Percentiles rank a stretch among this genome's conserved stretches.
These are phyloP conservation scores for Drosophila lacteicornis DNA, from an alignment of 1,140 invertebrate species.

Conservation along the genomic window DNA sequence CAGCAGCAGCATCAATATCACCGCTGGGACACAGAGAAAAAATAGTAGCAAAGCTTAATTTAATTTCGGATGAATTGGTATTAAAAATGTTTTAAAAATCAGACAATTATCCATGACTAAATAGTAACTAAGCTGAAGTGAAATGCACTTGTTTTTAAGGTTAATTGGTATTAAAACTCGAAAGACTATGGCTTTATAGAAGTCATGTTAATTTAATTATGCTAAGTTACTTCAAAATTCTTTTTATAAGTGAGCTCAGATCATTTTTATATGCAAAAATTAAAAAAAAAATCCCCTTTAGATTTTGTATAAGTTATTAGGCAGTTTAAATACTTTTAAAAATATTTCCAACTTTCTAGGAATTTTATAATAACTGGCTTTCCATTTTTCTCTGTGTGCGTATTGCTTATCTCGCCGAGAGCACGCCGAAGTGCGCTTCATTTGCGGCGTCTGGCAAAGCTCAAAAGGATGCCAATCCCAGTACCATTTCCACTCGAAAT, in stretches of 20 bases:
- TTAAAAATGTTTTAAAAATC: background rate
- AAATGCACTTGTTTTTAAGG: too few relatives aligned
- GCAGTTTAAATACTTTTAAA: background rate
- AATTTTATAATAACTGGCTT: too few relatives aligned
- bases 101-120: too few relatives aligned
- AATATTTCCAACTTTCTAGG: background rate
- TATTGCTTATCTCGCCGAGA: conserved; percentile 70
- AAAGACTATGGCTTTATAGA: too few relatives aligned
- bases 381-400: background rate
- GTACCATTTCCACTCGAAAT: background rate
- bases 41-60: background rate
- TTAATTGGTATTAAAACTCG: too few relatives aligned
- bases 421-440: conserved; percentile 75
- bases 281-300: too few relatives aligned
- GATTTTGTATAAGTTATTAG: background rate
- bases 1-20: conserved; percentile 43
- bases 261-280: too few relatives aligned
- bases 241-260: too few relatives aligned
- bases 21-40: conserved; percentile 19
- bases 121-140: too few relatives aligned
- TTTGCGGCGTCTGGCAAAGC: conserved; percentile 65
- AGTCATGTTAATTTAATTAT: too few relatives aligned
- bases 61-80: background rate
- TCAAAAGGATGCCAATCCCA: conserved; percentile 66
- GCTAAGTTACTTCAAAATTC: too few relatives aligned